These are phyloP conservation scores for Coccyzus lansbergi DNA, from an alignment of 2,797 vertebrate species.

Conservation along the genomic window DNA sequence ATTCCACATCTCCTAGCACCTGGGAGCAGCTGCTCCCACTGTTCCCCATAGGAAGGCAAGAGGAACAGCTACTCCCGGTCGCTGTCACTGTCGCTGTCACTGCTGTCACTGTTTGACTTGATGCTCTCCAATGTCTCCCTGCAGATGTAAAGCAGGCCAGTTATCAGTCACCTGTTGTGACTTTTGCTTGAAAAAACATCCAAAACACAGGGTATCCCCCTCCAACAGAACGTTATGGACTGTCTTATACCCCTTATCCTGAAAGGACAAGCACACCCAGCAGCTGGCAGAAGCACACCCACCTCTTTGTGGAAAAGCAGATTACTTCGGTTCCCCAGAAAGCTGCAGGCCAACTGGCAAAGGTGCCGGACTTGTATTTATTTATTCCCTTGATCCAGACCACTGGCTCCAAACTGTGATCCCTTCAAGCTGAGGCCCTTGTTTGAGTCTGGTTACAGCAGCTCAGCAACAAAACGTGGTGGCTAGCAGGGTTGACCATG, in stretches of 20 bases:
- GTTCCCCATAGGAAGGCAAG: background rate
- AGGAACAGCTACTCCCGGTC: conserved; percentile 33
- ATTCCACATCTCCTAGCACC: background rate
- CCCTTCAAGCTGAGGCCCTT: background rate
- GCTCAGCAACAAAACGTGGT: background rate
- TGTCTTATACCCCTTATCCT: background rate
- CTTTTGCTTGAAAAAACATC: background rate
- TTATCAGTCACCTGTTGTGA: background rate
- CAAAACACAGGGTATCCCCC: background rate
- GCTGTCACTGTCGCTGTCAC: conserved; percentile 17
- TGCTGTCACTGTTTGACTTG: conserved; percentile 47
- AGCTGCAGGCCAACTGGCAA: background rate
- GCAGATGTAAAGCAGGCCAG: background rate
- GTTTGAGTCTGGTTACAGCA: background rate
- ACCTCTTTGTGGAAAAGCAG: background rate
- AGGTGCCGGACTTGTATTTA: background rate
- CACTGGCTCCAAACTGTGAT: background rate
- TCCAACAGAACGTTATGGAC: background rate
- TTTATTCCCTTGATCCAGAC: background rate
- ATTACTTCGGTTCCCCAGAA: background rate
- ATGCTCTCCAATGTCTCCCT: conserved; percentile 77
- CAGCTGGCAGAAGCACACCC: background rate
- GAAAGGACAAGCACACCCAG: background rate
- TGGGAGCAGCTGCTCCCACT: fast-evolving
- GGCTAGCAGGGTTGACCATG: background rate